Base-by-base conservation (phyloP, 2,888 invertebrate genomes). In the Druceiella hillmani region DNA sequence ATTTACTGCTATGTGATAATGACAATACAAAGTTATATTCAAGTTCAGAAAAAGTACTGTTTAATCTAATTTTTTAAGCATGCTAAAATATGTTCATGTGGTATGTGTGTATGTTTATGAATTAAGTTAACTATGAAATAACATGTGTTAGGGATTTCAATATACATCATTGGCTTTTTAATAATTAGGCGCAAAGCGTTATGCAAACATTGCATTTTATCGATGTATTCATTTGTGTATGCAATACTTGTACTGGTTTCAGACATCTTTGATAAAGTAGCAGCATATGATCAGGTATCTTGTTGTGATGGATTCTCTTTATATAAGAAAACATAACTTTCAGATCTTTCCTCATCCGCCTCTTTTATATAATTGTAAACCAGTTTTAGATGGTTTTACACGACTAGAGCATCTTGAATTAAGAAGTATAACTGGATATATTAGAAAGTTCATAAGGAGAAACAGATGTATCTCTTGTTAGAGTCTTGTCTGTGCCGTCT, bases 31-130 rank as follows among this genome's bases (percentile, higher is more conserved):
- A 53, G 35, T 50, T 38, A 50, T 52, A 48, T 13, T 40, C 48
- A 12, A 50, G 42, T 33, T 51, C 45, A 24, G 24, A 24, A 36
- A 51, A 52, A 38, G 39, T 11, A 2, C 32, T 47, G 31, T 50
- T 45, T 24, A 51, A 29, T 41, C 43, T 47, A 27, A 42, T 46
- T 49, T 49, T 49, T 42, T 45, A n/a, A n/a, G n/a, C n/a, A n/a
- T n/a, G 48, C 22, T 48, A 41, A 22, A 15, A 50, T 43, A 32
- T 50, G 37, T 10, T 33, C 39, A 11, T 29, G 14, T 33, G 22
- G 13, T 20, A 46, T 43, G 14, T 39, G 16, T 5, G 46, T 45
- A 32, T 48, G 43, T 30, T 47, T 44, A 41, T 40, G 27, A 7
- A 47, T 25, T 16, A 47, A 31, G 14, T 44, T 14, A 31, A 45